Evolutionary conservation across 2,113 vertebrate species (phyloP).

Genomic region (Entomyzon cyanotis): DNA sequence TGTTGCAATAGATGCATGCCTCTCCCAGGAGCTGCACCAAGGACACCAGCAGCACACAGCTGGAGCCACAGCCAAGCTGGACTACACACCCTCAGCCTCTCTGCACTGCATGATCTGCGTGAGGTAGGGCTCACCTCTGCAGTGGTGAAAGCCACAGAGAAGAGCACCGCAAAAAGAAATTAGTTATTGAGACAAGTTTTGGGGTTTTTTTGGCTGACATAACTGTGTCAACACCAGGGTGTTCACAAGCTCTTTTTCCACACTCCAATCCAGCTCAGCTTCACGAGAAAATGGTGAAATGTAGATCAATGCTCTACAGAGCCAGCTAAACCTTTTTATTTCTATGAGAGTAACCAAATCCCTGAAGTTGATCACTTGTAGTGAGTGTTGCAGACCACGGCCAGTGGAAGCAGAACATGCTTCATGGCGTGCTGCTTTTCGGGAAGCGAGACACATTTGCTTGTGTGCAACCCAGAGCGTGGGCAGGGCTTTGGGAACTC

Average conservation of each 20-base stretch:
- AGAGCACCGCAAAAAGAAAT: not conserved
- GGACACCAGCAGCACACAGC: not conserved
- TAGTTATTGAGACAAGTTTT: not conserved
- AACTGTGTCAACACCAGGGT: not conserved
- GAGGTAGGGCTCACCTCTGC: not conserved
- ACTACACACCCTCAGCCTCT: not conserved
- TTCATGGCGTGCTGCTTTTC: not conserved
- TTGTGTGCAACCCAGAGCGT: accelerated
- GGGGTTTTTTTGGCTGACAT: not conserved
- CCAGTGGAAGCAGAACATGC: not conserved
- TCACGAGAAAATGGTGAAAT: not conserved
- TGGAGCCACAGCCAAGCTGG: not conserved
- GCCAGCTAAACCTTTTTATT: not conserved
- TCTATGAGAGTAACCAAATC: not conserved
- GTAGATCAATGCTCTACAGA: not conserved
- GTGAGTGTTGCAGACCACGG: not conserved
- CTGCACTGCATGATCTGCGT: not conserved
- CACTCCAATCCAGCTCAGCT: not conserved
- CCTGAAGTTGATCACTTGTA: accelerated
- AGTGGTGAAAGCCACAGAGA: not conserved
- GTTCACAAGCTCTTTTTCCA: not conserved
- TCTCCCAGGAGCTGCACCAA: not conserved
- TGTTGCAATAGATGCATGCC: not conserved
- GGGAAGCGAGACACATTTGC: not conserved
- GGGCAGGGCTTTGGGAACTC: not conserved